Percentiles rank a stretch among this genome's conserved stretches.
phyloP scores from a whole-genome alignment of 2,888 invertebrate genomes.

The Stenotaenia linearis region DNA sequence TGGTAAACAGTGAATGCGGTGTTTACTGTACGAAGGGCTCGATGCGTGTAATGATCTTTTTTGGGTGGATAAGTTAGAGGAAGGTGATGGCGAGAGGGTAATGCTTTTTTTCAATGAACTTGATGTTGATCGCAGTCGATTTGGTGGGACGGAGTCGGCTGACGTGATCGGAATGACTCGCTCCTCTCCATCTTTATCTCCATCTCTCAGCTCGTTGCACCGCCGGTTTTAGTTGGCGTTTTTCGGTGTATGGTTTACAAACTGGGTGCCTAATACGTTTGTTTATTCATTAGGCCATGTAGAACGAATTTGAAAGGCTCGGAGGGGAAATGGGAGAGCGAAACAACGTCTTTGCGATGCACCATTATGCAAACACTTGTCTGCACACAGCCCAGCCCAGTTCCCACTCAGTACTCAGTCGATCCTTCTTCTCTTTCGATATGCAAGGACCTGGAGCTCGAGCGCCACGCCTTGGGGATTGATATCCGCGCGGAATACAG shows the following conservation, averaged over 20 bases:
- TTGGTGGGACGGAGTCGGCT: conserved; percentile 14
- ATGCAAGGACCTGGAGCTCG: background rate
- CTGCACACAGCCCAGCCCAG: background rate
- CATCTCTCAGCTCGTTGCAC: background rate
- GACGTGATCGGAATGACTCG: conserved; percentile 19
- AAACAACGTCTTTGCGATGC: background rate
- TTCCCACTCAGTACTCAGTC: background rate
- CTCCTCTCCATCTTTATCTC: background rate
- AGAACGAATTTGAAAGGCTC: background rate
- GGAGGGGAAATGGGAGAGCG: background rate
- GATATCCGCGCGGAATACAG: background rate
- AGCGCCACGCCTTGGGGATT: background rate
- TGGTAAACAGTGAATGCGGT: background rate
- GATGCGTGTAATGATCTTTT: conserved; percentile 6
- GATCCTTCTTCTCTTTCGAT: background rate
- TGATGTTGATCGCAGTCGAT: conserved; percentile 21
- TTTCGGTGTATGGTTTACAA: background rate
- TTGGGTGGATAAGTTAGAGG: background rate
- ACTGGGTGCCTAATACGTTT: background rate
- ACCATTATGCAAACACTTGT: background rate
- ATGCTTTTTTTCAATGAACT: conserved; percentile 17
- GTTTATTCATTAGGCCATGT: background rate
- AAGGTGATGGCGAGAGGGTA: background rate
- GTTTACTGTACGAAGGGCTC: background rate
- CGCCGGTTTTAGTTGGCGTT: background rate